Evolutionary conservation across 2,797 vertebrate species (phyloP).

Genomic region (Pseudocheirus occidentalis): DNA sequence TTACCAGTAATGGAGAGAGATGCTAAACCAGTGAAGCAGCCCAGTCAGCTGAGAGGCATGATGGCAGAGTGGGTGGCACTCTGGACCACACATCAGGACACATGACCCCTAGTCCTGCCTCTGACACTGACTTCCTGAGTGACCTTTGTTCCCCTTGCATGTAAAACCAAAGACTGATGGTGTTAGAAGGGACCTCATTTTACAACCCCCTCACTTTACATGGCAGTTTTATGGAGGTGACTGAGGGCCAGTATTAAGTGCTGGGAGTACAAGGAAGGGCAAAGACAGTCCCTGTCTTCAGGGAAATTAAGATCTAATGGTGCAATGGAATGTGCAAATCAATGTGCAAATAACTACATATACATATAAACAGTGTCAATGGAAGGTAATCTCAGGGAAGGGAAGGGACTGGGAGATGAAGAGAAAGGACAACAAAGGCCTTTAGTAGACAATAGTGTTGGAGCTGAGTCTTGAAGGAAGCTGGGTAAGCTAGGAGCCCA

Average conservation of each 20-base stretch:
- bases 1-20: neutral
- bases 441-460: neutral
- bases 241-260: neutral
- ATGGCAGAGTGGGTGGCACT: neutral
- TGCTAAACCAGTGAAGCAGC: neutral
- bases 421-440: neutral
- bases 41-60: neutral
- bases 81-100: neutral
- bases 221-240: neutral
- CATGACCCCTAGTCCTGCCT: neutral
- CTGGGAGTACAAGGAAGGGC: neutral
- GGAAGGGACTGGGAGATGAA: neutral
- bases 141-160: neutral
- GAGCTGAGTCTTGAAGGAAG: neutral
- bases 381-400: neutral
- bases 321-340: no score
- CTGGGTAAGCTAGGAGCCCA: neutral
- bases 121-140: neutral
- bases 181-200: neutral
- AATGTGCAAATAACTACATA: neutral
- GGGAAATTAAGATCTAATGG: neutral
- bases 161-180: neutral
- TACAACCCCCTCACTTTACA: neutral
- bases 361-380: neutral
- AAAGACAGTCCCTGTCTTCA: neutral